Conservation (phyloP, 2,888 invertebrate genomes). For the Periphyllus acericola region DNA sequence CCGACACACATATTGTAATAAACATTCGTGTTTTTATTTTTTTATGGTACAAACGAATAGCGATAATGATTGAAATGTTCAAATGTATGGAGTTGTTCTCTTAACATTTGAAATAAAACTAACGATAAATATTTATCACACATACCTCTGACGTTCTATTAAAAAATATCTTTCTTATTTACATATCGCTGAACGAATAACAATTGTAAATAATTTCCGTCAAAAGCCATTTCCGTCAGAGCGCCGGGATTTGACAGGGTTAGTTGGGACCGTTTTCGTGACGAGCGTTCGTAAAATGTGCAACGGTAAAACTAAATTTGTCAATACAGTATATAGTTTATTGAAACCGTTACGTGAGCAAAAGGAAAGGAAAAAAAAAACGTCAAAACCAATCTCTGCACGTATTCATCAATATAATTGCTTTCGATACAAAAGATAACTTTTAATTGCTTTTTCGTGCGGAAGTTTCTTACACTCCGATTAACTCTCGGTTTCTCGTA, state of each 20-base stretch:
- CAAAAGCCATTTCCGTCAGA: neutral
- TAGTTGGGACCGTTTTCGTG: neutral
- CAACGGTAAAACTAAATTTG: neutral
- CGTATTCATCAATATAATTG: conserved; percentile 21
- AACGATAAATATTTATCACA: too few species aligned
- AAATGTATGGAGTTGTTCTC: too few species aligned
- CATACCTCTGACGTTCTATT: too few species aligned
- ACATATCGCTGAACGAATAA: neutral
- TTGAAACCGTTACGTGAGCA: neutral
- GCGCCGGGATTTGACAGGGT: neutral
- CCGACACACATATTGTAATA: too few species aligned
- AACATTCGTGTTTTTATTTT: too few species aligned
- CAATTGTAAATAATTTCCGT: neutral
- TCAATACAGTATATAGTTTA: neutral
- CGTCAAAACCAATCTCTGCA: conserved; percentile 15
- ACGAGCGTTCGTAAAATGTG: neutral
- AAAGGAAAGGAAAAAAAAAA: neutral
- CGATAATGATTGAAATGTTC: too few species aligned
- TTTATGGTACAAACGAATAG: too few species aligned
- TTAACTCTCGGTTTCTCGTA: neutral
- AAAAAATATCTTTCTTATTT: neutral
- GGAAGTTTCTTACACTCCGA: neutral
- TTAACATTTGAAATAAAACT: too few species aligned
- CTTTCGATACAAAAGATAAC: conserved; percentile 22
- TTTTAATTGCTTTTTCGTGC: conserved; percentile 41